Evolutionary conservation across 2,797 vertebrate species (phyloP).

Genomic region (Karalla daura): DNA sequence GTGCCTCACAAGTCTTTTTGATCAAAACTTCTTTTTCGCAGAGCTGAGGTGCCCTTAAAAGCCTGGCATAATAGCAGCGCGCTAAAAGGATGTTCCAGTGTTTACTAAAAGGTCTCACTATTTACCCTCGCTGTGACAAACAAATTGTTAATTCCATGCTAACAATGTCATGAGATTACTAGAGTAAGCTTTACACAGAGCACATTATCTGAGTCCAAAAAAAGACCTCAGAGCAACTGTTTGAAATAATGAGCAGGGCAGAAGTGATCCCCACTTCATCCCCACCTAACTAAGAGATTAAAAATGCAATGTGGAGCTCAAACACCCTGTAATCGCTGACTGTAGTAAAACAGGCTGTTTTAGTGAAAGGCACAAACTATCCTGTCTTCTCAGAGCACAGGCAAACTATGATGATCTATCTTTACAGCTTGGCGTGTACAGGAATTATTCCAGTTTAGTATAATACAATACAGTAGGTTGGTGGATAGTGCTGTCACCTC

Average conservation of each 20-base stretch:
- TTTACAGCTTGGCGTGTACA: constrained; percentile 20
- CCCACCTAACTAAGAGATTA: constrained; percentile 80
- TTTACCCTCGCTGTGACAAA: constrained; percentile 48
- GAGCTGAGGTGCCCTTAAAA: constrained; percentile 40
- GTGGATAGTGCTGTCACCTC: too few relatives aligned
- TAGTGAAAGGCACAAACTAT: constrained; percentile 62
- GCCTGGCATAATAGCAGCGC: constrained; percentile 11
- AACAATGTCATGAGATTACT: constrained; percentile 56
- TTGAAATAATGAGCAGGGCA: constrained; percentile 76
- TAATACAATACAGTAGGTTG: too few relatives aligned
- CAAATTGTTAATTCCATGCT: constrained; percentile 49
- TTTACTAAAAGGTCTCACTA: constrained; percentile 43
- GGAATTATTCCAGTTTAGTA: constrained; percentile 34
- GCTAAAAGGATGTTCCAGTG: constrained; percentile 12
- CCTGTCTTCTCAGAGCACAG: constrained; percentile 36
- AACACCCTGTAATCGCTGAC: constrained; percentile 73
- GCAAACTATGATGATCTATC: constrained; percentile 30
- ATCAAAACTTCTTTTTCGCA: constrained; percentile 44
- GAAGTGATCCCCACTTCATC: constrained; percentile 71
- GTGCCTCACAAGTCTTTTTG: constrained; percentile 25
- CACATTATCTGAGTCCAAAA: constrained; percentile 58
- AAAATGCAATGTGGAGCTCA: constrained; percentile 75
- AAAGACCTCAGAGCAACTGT: constrained; percentile 61
- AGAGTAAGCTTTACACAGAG: constrained; percentile 48
- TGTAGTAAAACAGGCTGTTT: constrained; percentile 66